phyloP scores from a whole-genome alignment of 2,113 vertebrate species.

The Amia ocellicauda region DNA sequence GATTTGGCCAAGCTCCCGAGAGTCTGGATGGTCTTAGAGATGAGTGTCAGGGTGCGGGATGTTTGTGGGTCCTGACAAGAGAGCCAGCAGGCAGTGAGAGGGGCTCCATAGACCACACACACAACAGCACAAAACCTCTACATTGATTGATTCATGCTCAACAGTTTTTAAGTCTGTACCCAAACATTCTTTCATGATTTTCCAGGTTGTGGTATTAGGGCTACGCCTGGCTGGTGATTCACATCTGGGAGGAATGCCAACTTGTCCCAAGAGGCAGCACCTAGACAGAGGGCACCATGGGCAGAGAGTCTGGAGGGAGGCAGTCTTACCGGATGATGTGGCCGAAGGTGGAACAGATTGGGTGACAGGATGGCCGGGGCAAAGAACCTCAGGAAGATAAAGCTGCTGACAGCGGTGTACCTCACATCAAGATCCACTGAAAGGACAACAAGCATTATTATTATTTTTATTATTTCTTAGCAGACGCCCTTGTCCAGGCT shows the following conservation, averaged over 20 bases:
- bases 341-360: conserved; percentile 91
- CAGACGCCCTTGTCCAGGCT: too few relatives aligned
- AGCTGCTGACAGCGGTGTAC: conserved; percentile 96
- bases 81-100: conserved; percentile 3
- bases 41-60: conserved; percentile 91
- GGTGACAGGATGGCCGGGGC: conserved; percentile 96
- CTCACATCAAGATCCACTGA: conserved; percentile 88
- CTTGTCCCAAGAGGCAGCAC: too few relatives aligned
- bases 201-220: too few relatives aligned
- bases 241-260: too few relatives aligned
- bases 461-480: too few relatives aligned
- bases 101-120: background rate
- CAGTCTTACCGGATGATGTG: conserved; percentile 87
- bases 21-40: conserved; percentile 97
- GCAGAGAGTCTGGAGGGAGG: too few relatives aligned
- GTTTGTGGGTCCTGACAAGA: conserved; percentile 81
- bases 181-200: too few relatives aligned
- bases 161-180: too few relatives aligned
- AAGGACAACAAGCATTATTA: too few relatives aligned
- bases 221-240: too few relatives aligned
- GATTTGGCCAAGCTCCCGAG: conserved; percentile 94
- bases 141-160: background rate
- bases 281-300: too few relatives aligned
- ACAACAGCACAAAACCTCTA: background rate
- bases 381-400: conserved; percentile 96